These are phyloP conservation scores for Drosophila meridionalis DNA, from an alignment of 2,888 invertebrate genomes.

Conservation along the genomic window DNA sequence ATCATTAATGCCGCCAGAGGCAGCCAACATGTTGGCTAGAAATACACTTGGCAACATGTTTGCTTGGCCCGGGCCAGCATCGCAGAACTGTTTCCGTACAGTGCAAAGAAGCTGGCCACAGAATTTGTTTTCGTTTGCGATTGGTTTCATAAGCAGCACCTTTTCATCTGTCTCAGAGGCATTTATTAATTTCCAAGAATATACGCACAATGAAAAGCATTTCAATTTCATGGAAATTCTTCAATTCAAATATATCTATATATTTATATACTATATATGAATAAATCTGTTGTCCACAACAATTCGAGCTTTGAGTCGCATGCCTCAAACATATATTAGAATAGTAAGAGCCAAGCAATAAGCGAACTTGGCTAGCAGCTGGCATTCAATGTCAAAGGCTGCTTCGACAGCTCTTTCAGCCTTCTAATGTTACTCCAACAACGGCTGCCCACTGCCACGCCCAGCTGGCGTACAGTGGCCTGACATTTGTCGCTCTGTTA, in stretches of 20 bases:
- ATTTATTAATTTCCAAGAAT: neutral
- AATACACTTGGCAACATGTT: constrained; percentile 56
- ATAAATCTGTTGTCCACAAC: neutral
- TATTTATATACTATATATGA: neutral
- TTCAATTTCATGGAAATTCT: neutral
- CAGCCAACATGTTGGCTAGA: constrained; percentile 64
- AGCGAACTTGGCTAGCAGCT: neutral
- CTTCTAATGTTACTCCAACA: neutral
- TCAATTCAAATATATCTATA: neutral
- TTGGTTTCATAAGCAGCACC: neutral
- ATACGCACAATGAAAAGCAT: neutral
- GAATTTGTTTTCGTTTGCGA: neutral
- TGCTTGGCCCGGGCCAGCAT: constrained; percentile 42
- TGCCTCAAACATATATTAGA: neutral
- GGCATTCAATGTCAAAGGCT: constrained; percentile 6
- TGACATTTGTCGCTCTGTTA: neutral
- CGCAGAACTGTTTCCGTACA: constrained; percentile 10
- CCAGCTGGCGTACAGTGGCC: neutral
- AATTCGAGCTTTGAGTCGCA: neutral
- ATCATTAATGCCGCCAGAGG: constrained; percentile 30
- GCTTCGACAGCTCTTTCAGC: neutral
- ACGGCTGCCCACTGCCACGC: neutral
- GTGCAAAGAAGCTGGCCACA: neutral
- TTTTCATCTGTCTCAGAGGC: constrained; percentile 4
- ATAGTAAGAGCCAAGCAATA: neutral